Conservation (phyloP, 1,140 invertebrate species). For the Drosophila nikananu region DNA sequence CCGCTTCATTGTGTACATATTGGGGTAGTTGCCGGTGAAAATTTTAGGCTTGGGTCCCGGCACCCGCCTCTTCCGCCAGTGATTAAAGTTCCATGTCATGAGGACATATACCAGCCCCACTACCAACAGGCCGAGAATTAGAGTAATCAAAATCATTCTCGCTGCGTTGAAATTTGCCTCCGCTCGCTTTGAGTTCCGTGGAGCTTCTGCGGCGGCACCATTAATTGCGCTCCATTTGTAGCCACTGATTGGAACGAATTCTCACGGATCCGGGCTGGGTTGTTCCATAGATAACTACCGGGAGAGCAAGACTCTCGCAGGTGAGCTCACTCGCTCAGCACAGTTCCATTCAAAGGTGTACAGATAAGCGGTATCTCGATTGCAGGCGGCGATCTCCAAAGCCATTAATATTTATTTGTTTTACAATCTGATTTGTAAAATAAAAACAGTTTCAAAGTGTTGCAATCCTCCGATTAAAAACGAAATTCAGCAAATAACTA, state of each 20-base stretch:
- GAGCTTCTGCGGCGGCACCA: conserved; percentile 6
- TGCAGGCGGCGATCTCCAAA: conserved; percentile 14
- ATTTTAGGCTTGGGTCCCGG: conserved; percentile 67
- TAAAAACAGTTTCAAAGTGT: conserved; percentile 11
- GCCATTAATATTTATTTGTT: conserved; percentile 20
- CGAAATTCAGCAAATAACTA: conserved; percentile 11
- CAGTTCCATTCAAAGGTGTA: neutral
- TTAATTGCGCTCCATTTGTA: conserved; percentile 28
- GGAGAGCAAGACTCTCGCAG: conserved; percentile 6
- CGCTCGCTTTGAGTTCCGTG: neutral
- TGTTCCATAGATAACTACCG: conserved; percentile 2
- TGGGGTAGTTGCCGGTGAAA: conserved; percentile 73
- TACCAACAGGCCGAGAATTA: conserved; percentile 35
- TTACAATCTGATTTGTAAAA: conserved; percentile 11
- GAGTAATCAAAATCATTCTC: conserved; percentile 51
- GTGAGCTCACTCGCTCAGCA: neutral
- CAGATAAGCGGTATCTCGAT: conserved; percentile 35
- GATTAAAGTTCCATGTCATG: conserved; percentile 38
- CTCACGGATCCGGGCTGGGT: neutral
- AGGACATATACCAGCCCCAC: conserved; percentile 67
- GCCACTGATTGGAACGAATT: neutral
- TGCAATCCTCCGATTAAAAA: neutral
- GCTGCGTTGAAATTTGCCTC: neutral
- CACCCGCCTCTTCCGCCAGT: conserved; percentile 76
- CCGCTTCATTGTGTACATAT: conserved; percentile 56